Base-by-base conservation (phyloP, 2,888 invertebrate species). In the Archips xylosteana region DNA sequence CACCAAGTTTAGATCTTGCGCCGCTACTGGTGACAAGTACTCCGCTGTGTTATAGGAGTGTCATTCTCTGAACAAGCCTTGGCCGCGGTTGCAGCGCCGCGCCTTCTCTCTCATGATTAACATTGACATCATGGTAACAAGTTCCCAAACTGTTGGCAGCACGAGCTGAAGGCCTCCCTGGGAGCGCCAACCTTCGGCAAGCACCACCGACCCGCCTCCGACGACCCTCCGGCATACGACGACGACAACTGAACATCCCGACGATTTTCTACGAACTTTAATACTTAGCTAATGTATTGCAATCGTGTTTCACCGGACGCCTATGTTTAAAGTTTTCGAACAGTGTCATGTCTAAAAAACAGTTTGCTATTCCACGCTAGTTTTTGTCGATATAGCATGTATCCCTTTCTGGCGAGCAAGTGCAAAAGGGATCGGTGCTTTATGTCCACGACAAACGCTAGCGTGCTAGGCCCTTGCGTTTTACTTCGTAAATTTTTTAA, bases 111-210 rank as follows among this genome's bases (percentile, higher is more conserved):
- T 23, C 23, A 23, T 23, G 23, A 23, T 1, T 23, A 23, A 23
- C 39, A 39, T 39, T 3, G 54, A 23, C 23, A 23, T 54, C 9
- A 15, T 54, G 54, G 54, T 54, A n/a, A 54, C 23, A 32, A 57
- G 32, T 8, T 61, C 12, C 47, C 69, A 47, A 74, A 65, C 75
- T 87, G 77, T 85, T 83, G 79, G 72, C 85, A 94, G 94, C 92
- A 92, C 85, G 92, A 93, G 78, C 73, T 94, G 76, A 90, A 89
- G 77, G 86, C 90, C 70, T 86, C 89, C 0, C 80, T 93, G 81
- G 80, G 88, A 6, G 79, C 86, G 1, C 88, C 89, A 71, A 80
- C 85, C 76, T 77, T 82, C 3, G 77, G 75, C 75, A 89, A 88
- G 70, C 87, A 82, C 45, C 84, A 81, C 10, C 85, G 84, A 45